These are phyloP conservation scores for Sander vitreus DNA, from an alignment of 2,113 vertebrate species.

Conservation along the genomic window DNA sequence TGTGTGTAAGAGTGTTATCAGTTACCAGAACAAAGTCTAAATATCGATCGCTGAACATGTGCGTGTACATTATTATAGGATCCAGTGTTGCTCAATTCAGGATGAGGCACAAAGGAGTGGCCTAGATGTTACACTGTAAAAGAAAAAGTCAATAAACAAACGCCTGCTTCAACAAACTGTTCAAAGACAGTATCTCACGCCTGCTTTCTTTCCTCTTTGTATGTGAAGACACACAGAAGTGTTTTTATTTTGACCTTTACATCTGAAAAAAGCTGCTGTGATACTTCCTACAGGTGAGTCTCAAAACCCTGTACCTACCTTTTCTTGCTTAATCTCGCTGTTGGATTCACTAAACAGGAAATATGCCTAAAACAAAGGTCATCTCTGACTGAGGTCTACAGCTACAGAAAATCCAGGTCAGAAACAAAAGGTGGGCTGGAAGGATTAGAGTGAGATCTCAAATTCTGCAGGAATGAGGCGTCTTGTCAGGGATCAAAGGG, in stretches of 20 bases:
- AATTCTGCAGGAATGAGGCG: not conserved
- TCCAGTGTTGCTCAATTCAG: conserved; percentile 38
- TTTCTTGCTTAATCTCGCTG: not conserved
- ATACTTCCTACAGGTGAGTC: conserved; percentile 58
- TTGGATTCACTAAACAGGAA: not conserved
- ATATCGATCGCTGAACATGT: conserved; percentile 3
- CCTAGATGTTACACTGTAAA: conserved; percentile 16
- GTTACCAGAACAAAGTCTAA: conserved; percentile 44
- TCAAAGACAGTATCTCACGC: not conserved
- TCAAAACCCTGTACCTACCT: not conserved
- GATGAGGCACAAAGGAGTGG: conserved; percentile 63
- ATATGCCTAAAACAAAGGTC: not conserved
- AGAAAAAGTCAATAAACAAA: conserved; percentile 38
- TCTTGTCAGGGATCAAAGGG: conserved; percentile 21
- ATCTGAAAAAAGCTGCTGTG: conserved; percentile 2
- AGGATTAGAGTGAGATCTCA: not conserved
- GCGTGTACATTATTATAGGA: conserved; percentile 51
- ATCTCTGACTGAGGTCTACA: not conserved
- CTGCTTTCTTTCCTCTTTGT: conserved; percentile 1
- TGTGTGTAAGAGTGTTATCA: conserved; percentile 17
- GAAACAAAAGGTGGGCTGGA: conserved; percentile 12
- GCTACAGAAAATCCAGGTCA: conserved; percentile 30
- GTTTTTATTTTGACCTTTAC: not conserved
- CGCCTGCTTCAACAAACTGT: conserved; percentile 15
- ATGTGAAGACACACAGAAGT: not conserved